phyloP scores from a whole-genome alignment of 1,140 invertebrate genomes.

The Diplogasteroides magnus region DNA sequence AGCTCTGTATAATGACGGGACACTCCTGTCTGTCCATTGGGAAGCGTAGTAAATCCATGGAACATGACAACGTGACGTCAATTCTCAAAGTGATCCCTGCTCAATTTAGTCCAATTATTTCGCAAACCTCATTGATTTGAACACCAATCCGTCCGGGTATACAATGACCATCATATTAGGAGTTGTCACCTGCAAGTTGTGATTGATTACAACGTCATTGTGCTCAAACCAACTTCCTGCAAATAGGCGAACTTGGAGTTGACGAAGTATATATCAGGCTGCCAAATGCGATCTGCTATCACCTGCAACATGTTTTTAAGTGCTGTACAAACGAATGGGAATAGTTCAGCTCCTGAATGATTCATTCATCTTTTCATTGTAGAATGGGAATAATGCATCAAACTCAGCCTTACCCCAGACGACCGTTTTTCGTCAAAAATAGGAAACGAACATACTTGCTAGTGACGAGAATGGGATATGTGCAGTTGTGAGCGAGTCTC shows the following conservation, averaged over 20 bases:
- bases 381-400: too few relatives aligned
- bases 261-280: constrained; percentile 52
- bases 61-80: constrained; percentile 54
- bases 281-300: constrained; percentile 38
- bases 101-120: too few relatives aligned
- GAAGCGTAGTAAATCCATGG: constrained; percentile 48
- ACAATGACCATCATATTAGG: constrained; percentile 46
- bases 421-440: too few relatives aligned
- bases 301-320: too few relatives aligned
- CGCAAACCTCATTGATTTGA: constrained; percentile 45
- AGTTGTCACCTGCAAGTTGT: constrained; percentile 16
- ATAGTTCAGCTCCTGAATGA: too few relatives aligned
- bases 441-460: constrained; percentile 34
- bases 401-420: too few relatives aligned
- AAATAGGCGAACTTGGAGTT: constrained; percentile 54
- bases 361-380: too few relatives aligned
- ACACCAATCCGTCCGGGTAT: constrained; percentile 52
- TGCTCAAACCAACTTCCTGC: constrained; percentile 50
- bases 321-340: too few relatives aligned
- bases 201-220: too few relatives aligned
- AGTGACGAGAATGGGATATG: constrained; percentile 50
- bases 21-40: constrained; percentile 43
- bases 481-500: constrained; percentile 51
- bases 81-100: constrained; percentile 34
- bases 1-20: constrained; percentile 33